Base-by-base conservation (phyloP, 2,888 invertebrate genomes). In the Palloptera scutellata region DNA sequence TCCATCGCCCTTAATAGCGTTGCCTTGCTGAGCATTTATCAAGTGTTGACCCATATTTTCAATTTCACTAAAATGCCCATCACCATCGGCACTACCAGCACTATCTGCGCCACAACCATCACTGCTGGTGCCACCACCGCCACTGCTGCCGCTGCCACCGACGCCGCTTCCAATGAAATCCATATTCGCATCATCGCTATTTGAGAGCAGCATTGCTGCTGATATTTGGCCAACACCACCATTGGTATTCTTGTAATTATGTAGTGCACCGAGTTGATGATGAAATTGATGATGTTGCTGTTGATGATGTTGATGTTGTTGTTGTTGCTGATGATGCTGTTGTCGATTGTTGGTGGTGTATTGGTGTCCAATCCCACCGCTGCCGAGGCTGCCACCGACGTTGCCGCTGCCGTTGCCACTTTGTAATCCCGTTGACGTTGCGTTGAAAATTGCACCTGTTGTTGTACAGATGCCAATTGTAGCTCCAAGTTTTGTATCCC, bases 401-500 rank as follows among this genome's bases (percentile, higher is more conserved):
- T 54, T 58, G 43, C 57, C 53, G 15, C 57, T 54, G 41, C n/a
- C 8, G 40, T 19, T 43, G 42, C 71, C 73, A 71, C 75, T 63
- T 57, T 69, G 73, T 75, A 74, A 66, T 75, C 75, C 73, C 73
- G 73, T 63, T 71, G 75, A 70, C 74, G 73, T 70, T 75, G 75
- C 71, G 75, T 74, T 72, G 67, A 71, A 71, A 64, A 67, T 69
- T 76, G 77, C 72, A 73, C 72, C 71, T 52, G 73, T 69, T 70
- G 76, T 77, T 74, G 70, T 70, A 69, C 83, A 81, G 77, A 82
- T 81, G 78, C 84, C 83, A 77, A 81, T 82, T 77, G 83, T 81
- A 76, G 84, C 77, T 73, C 85, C 87, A 79, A 90, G 84, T 84
- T 88, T 89, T 70, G 91, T 90, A 83, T 92, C 92, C 82, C 89